Evolutionary conservation across 2,888 invertebrate genomes (phyloP).

Genomic region (Scelioninae gen. 1): DNA sequence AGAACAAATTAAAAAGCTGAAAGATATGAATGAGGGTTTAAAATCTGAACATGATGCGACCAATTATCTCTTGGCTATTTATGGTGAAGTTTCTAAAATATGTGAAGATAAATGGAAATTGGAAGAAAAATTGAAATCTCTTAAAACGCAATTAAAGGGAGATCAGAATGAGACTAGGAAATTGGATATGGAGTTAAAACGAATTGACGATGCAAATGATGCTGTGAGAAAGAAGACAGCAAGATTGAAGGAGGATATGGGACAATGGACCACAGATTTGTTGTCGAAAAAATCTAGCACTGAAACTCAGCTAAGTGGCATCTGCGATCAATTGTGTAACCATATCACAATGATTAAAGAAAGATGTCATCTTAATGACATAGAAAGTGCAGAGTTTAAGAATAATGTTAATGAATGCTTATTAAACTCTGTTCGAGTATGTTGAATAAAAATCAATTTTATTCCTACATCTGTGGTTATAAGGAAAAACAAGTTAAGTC

Average conservation of each 20-base stretch:
- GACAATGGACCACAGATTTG: background rate
- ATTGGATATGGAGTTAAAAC: conserved; percentile 19
- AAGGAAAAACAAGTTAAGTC: too few species aligned
- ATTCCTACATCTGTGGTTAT: too few species aligned
- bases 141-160: conserved; percentile 18
- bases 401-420: too few species aligned
- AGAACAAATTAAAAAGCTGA: too few species aligned
- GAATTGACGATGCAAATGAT: conserved; percentile 14
- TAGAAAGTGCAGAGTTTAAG: too few species aligned
- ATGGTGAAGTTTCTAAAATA: conserved; percentile 22
- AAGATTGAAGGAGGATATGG: conserved; percentile 2
- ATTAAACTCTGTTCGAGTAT: too few species aligned
- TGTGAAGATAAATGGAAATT: conserved; percentile 36
- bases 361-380: too few species aligned
- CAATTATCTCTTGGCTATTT: conserved; percentile 16
- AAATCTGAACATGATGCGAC: conserved; percentile 4
- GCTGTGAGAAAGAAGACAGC: conserved; percentile 1
- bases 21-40: conserved; percentile 5
- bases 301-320: conserved; percentile 4
- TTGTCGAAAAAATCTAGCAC: background rate
- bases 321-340: conserved; percentile 10
- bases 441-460: too few species aligned
- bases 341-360: conserved; percentile 6
- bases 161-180: conserved; percentile 24
- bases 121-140: conserved; percentile 4